These are phyloP conservation scores for Mormyrus iriodes DNA, from an alignment of 2,113 vertebrate species.

Conservation along the genomic window DNA sequence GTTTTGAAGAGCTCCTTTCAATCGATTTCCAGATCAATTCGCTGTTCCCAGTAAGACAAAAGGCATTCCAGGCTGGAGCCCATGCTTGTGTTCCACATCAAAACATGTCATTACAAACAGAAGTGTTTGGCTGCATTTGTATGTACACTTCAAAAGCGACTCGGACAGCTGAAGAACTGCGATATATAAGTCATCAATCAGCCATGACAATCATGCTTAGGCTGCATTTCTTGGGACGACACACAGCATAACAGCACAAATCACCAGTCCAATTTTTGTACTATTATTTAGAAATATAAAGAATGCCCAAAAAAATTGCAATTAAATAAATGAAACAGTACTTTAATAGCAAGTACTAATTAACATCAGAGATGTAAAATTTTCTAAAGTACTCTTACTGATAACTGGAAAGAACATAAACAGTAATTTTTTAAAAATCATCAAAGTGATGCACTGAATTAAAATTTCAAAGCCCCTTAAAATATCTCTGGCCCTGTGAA, in stretches of 20 bases:
- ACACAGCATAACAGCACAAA: not conserved
- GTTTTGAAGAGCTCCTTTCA: not conserved
- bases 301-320: not conserved
- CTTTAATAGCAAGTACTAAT: not conserved
- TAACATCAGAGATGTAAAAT: not conserved
- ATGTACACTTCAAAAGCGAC: not conserved
- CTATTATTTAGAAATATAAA: not conserved
- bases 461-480: not conserved
- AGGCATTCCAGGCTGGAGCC: not conserved
- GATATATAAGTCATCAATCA: slow-evolving; percentile 1
- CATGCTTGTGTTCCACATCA: not conserved
- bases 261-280: not conserved
- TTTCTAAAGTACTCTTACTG: not conserved
- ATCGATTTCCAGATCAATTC: not conserved
- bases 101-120: not conserved
- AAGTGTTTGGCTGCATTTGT: not conserved
- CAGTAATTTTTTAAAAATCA: not conserved
- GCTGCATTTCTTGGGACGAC: not conserved
- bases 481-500: not conserved
- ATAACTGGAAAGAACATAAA: not conserved
- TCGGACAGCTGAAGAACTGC: not conserved
- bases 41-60: not conserved
- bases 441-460: not conserved
- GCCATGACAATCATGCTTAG: not conserved
- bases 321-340: not conserved